These are phyloP conservation scores for Mesorhabditis belari DNA, from an alignment of 2,888 invertebrate genomes.

Conservation along the genomic window DNA sequence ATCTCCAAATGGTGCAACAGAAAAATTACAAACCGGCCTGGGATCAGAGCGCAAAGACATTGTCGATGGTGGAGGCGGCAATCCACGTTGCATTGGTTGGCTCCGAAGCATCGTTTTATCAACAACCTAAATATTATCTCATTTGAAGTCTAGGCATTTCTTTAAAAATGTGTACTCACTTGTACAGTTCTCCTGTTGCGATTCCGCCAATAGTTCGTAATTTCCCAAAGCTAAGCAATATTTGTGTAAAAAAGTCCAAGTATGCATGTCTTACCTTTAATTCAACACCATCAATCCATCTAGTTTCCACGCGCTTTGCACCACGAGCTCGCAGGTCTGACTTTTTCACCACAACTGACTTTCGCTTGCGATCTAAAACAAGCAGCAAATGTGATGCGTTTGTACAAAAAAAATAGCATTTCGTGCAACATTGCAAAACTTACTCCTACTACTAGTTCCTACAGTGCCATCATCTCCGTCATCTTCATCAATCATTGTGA, in stretches of 20 bases:
- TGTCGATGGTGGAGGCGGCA: not conserved
- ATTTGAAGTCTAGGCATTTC: too few relatives aligned
- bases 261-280: constrained; percentile 45
- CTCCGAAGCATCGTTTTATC: too few relatives aligned
- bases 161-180: too few relatives aligned
- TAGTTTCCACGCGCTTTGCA: constrained; percentile 6
- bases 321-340: not conserved
- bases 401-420: not conserved
- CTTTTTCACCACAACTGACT: not conserved
- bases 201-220: not conserved
- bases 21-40: not conserved
- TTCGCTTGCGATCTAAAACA: constrained; percentile 1
- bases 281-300: constrained; percentile 43
- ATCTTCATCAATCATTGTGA: constrained; percentile 33
- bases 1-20: too few relatives aligned
- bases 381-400: not conserved
- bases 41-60: not conserved
- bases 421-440: not conserved
- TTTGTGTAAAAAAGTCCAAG: not conserved
- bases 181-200: too few relatives aligned
- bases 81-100: too few relatives aligned
- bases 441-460: not conserved
- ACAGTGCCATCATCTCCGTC: constrained; percentile 19
- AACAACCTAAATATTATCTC: too few relatives aligned
- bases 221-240: not conserved